Evolutionary conservation across 2,797 vertebrate genomes (phyloP), one percentile per base, ranked within the genome.

Genomic region (Chrysocyon brachyurus): DNA sequence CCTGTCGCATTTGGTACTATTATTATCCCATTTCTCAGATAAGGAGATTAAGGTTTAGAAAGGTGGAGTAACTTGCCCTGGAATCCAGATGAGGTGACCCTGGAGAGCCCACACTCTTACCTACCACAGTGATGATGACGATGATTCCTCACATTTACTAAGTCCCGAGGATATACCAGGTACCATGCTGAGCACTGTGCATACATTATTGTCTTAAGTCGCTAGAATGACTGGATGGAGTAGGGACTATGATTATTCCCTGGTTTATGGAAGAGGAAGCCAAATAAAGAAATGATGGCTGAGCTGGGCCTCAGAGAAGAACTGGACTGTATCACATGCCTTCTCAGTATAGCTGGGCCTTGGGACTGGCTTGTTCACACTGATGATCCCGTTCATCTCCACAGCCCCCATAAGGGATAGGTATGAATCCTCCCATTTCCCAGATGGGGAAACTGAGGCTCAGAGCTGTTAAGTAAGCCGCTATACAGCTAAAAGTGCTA

Each of bases 21-120:
- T 81, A 92, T 73, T 24, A 93, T 61, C 70, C 73, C 78, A 59
- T 70, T 83, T 93, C 73, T 89, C 87, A 66, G 93, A 57, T 36
- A 83, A 63, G 61, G 77, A 93, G 64, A 93, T 49, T 3, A 21
- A 91, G 81, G 15, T 33, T 52, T 11, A 26, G 79, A 77, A 77
- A 79, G 87, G 52, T 82, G n/a, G 26, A 70, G 78, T 17, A 26
- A 93, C 33, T 8, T 36, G 59, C 26, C 59, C 54, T 49, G 54
- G 87, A 75, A 73, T 31, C 17, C 16, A 9, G 79, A 52, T 3
- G 6, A 15, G 26, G 19, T 24, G 66, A 64, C 75, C 33, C 52
- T 40, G 16, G 33, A 88, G 49, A 86, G 72, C 64, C 63, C 19
- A 33, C 16, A 16, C 19, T 28, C 3, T 36, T 14, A 26, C 66